These are phyloP conservation scores for Tretioscincus oriximinensis DNA, from an alignment of 2,113 vertebrate genomes.

Conservation along the genomic window DNA sequence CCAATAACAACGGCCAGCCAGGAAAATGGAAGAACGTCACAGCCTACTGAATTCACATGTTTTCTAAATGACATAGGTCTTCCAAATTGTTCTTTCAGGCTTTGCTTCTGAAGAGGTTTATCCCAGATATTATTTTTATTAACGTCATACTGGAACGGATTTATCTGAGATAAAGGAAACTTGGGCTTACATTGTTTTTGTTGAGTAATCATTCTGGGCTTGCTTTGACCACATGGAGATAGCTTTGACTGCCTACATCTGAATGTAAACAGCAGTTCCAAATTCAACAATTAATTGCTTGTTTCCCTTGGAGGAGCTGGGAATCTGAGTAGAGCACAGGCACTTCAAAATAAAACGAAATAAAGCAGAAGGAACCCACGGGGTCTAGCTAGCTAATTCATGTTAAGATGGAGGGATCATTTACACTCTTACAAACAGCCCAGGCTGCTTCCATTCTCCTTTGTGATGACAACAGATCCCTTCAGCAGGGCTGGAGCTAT, in stretches of 20 bases:
- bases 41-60: slow-evolving; percentile 2
- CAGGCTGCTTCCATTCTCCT: slow-evolving; percentile 57
- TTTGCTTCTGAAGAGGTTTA: slow-evolving; percentile 30
- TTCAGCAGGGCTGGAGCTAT: slow-evolving; percentile 30
- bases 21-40: neutral
- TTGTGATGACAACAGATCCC: slow-evolving; percentile 60
- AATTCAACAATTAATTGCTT: slow-evolving; percentile 70
- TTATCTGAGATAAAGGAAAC: neutral
- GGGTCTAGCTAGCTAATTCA: slow-evolving; percentile 54
- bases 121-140: slow-evolving; percentile 31
- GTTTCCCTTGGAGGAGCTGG: slow-evolving; percentile 63
- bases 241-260: slow-evolving; percentile 51
- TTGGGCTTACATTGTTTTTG: slow-evolving; percentile 40
- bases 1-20: no score
- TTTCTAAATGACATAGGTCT: slow-evolving; percentile 32
- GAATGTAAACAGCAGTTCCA: slow-evolving; percentile 65
- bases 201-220: slow-evolving; percentile 48
- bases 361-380: no score
- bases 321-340: slow-evolving; percentile 45
- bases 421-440: slow-evolving; percentile 61
- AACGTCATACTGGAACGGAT: slow-evolving; percentile 11
- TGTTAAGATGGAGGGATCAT: slow-evolving; percentile 38
- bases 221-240: slow-evolving; percentile 51
- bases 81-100: slow-evolving; percentile 27
- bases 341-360: no score